phyloP scores from a whole-genome alignment of 35 echinoderm and acorn worm genomes.

The Patiria miniata region DNA sequence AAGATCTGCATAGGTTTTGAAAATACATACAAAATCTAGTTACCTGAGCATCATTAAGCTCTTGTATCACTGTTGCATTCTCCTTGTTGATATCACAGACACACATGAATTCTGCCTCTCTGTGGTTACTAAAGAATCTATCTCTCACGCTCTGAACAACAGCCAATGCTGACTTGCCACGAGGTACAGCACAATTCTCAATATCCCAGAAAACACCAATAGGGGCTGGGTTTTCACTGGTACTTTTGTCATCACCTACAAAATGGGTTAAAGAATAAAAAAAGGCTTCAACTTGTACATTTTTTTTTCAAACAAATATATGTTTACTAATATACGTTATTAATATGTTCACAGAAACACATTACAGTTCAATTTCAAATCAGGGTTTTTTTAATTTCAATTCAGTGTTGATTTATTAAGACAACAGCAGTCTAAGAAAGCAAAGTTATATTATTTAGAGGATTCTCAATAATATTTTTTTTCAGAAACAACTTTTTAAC shows the following conservation, averaged over 20 bases:
- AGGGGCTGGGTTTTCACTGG: conserved; percentile 49
- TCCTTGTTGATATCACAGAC: conserved; percentile 99
- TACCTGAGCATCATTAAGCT: conserved; percentile 97
- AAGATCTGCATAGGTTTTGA: too few relatives aligned
- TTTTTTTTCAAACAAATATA: background rate
- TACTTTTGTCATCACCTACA: background rate
- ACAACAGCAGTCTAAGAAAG: too few relatives aligned
- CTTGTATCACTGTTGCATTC: conserved; percentile 70
- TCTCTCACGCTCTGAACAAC: conserved; percentile 87
- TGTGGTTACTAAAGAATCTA: conserved; percentile 81
- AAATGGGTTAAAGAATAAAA: background rate
- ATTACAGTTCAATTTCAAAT: too few relatives aligned
- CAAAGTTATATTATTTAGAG: too few relatives aligned
- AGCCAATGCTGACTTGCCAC: conserved; percentile 83
- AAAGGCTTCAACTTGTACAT: background rate
- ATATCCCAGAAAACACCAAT: conserved; percentile 99
- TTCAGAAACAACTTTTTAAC: too few relatives aligned
- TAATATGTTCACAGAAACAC: too few relatives aligned
- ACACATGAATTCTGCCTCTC: conserved; percentile 98
- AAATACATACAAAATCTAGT: background rate
- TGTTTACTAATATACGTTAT: too few relatives aligned
- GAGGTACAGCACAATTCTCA: conserved; percentile 91
- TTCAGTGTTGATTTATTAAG: too few relatives aligned
- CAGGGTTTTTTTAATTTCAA: too few relatives aligned
- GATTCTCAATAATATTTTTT: too few relatives aligned